phyloP scores from a whole-genome alignment of 2,888 invertebrate genomes.

The Dastarcus helophoroides region DNA sequence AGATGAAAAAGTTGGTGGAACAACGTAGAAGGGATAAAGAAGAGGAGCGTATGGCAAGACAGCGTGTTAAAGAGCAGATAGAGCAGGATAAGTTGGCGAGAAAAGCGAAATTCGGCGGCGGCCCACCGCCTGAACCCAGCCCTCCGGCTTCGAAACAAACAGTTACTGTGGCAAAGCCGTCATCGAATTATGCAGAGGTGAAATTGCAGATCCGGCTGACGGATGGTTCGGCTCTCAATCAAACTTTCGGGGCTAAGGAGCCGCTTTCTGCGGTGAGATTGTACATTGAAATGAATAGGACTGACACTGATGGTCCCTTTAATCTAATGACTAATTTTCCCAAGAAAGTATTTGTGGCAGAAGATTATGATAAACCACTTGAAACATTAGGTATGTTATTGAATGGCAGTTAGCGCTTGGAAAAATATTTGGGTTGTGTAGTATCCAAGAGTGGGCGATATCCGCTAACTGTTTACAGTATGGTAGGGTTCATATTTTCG shows the following conservation, averaged over 20 bases:
- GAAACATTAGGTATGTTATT: constrained; percentile 63
- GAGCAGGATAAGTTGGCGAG: constrained; percentile 83
- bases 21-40: constrained; percentile 77
- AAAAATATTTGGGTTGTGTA: no score
- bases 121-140: constrained; percentile 27
- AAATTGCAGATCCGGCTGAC: constrained; percentile 67
- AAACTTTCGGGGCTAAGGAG: constrained; percentile 76
- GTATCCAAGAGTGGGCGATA: no score
- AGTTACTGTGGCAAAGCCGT: constrained; percentile 27
- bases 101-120: constrained; percentile 47
- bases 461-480: no score
- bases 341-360: constrained; percentile 69
- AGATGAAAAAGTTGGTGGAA: constrained; percentile 80
- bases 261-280: constrained; percentile 82
- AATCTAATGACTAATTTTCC: constrained; percentile 88
- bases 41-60: constrained; percentile 75
- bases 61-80: constrained; percentile 79
- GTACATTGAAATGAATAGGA: constrained; percentile 75
- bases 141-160: constrained; percentile 30
- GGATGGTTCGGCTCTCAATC: constrained; percentile 59
- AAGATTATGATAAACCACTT: constrained; percentile 83
- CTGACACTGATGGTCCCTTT: constrained; percentile 57
- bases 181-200: constrained; percentile 51
- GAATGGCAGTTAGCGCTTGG: no score
- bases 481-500: no score